Percentiles rank a stretch among this genome's conserved stretches.
Conservation (phyloP, 2,888 invertebrate genomes). For the Poecilus cupreus region DNA sequence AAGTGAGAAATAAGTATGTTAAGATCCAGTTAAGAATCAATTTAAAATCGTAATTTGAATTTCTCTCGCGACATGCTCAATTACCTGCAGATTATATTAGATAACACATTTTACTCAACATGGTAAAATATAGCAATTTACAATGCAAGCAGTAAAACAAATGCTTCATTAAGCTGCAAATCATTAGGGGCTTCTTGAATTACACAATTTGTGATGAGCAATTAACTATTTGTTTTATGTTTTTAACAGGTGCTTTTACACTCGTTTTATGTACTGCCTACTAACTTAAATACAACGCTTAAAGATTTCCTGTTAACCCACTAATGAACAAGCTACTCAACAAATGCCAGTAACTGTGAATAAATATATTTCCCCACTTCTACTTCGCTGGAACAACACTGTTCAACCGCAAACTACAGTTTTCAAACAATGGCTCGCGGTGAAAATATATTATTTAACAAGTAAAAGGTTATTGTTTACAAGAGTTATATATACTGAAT, state of each 20-base stretch:
- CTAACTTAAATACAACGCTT: conserved; percentile 32
- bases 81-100: not conserved
- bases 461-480: not conserved
- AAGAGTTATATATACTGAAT: not conserved
- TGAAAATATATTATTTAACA: not conserved
- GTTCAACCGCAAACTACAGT: not conserved
- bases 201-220: conserved; percentile 24
- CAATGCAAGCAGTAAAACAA: not conserved
- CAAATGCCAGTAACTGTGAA: conserved; percentile 16
- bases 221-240: conserved; percentile 21
- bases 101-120: not conserved
- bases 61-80: not conserved
- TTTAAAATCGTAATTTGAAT: not conserved
- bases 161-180: not conserved
- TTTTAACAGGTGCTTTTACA: conserved; percentile 36
- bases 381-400: not conserved
- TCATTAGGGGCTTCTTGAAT: not conserved
- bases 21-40: conserved; percentile 13
- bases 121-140: not conserved
- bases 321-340: conserved; percentile 22
- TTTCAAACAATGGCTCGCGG: not conserved
- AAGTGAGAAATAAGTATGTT: conserved; percentile 22
- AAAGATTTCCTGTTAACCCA: conserved; percentile 44
- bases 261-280: conserved; percentile 19
- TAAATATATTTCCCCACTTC: not conserved